Percentiles rank a stretch among this genome's conserved stretches.
Conservation (phyloP, 2,888 invertebrate genomes). For the Watsonalla cultraria region DNA sequence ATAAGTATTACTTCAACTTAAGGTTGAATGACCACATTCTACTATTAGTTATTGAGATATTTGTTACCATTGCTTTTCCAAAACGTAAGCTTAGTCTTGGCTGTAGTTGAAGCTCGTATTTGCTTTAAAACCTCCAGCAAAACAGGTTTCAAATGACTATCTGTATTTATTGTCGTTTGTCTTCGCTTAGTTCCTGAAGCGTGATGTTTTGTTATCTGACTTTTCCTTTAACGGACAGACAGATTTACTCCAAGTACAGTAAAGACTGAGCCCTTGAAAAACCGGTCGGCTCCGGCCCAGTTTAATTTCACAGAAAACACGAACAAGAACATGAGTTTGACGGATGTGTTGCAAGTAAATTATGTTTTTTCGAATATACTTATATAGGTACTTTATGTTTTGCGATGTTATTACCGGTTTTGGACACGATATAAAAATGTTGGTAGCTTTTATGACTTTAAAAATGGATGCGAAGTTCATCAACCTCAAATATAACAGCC, state of each 20-base stretch:
- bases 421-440: no score
- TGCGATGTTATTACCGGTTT: conserved; percentile 9
- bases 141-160: conserved; percentile 3
- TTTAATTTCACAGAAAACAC: conserved; percentile 45
- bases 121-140: not conserved
- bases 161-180: conserved; percentile 8
- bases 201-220: conserved; percentile 12
- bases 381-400: no score
- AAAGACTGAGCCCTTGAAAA: conserved; percentile 24
- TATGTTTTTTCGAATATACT: conserved; percentile 13
- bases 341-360: conserved; percentile 49
- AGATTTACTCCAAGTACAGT: conserved; percentile 17
- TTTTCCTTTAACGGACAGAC: conserved; percentile 16
- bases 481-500: not conserved
- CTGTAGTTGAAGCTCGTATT: not conserved
- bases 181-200: conserved; percentile 8
- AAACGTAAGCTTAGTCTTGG: no score
- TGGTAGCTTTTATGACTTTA: no score
- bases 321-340: conserved; percentile 38
- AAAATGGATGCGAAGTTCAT: not conserved
- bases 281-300: conserved; percentile 49
- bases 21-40: no score
- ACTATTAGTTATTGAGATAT: no score
- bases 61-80: no score
- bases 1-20: no score